Evolutionary conservation across 2,113 vertebrate genomes (phyloP).

Genomic region (Telmatochromis bifrenatus): DNA sequence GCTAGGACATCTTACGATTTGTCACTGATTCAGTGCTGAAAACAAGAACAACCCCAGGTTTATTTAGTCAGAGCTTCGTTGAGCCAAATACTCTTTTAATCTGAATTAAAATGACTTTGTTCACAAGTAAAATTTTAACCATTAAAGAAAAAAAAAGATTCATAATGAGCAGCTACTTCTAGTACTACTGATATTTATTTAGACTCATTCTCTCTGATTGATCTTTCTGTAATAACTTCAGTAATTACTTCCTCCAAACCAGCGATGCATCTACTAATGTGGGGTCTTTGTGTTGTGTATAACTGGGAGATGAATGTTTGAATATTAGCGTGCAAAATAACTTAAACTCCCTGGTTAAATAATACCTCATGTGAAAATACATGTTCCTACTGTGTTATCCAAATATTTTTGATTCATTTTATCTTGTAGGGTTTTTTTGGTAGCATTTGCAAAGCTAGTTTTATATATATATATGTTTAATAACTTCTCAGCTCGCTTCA

Average conservation of each 20-base stretch:
- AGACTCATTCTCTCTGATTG: not conserved
- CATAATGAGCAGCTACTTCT: not conserved
- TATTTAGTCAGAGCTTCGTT: not conserved
- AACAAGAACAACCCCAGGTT: not conserved
- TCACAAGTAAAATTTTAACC: not conserved
- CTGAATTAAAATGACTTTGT: not conserved
- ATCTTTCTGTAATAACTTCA: not conserved
- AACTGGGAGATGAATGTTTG: not conserved
- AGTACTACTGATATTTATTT: not conserved
- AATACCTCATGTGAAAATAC: not conserved
- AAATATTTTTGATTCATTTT: not conserved
- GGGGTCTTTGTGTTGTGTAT: not conserved
- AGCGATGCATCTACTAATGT: not conserved
- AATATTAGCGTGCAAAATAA: not conserved
- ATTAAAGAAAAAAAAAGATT: not conserved
- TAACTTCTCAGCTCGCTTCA: rapidly evolving
- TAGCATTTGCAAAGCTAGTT: not conserved
- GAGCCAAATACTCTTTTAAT: not conserved
- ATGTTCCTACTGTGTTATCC: not conserved
- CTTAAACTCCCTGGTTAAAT: not conserved
- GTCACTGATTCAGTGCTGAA: not conserved
- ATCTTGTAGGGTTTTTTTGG: rapidly evolving
- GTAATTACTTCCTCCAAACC: not conserved
- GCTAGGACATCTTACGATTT: not conserved
- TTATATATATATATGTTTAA: not conserved